Percentiles rank a stretch among this genome's conserved stretches.
Evolutionary conservation across 92 coral and sea anemone species (phyloP).

Genomic region (Epizoanthus illoricatus): DNA sequence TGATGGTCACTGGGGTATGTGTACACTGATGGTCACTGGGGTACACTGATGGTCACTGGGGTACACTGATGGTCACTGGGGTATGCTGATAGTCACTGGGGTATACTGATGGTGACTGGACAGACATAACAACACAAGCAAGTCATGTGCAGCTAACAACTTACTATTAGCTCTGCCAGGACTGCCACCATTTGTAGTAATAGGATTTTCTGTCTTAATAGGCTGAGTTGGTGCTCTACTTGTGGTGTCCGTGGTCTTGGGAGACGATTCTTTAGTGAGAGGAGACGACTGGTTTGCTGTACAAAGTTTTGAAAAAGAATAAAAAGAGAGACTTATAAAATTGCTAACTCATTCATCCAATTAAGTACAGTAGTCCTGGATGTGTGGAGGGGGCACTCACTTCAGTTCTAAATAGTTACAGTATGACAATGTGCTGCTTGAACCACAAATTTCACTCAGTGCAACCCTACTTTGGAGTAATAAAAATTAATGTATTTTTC

Average conservation of each 20-base stretch:
- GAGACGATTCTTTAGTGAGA: conserved; percentile 20
- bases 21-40: no score
- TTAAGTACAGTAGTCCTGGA: no score
- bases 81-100: background rate
- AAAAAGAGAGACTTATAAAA: background rate
- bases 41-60: no score
- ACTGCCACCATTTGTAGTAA: background rate
- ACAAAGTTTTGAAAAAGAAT: background rate
- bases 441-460: no score
- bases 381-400: no score
- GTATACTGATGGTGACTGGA: background rate
- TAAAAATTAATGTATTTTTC: no score
- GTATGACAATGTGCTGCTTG: no score
- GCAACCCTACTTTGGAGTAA: no score
- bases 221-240: conserved; percentile 1
- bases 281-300: conserved; percentile 41
- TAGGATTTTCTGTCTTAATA: conserved; percentile 3
- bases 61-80: no score
- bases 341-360: background rate
- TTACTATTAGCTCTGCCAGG: background rate
- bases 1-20: no score
- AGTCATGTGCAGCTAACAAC: background rate
- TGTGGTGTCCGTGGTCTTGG: background rate
- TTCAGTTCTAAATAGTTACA: no score
- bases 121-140: background rate